Conservation (phyloP, 2,888 invertebrate species). For the Perizoma affinitatum region DNA sequence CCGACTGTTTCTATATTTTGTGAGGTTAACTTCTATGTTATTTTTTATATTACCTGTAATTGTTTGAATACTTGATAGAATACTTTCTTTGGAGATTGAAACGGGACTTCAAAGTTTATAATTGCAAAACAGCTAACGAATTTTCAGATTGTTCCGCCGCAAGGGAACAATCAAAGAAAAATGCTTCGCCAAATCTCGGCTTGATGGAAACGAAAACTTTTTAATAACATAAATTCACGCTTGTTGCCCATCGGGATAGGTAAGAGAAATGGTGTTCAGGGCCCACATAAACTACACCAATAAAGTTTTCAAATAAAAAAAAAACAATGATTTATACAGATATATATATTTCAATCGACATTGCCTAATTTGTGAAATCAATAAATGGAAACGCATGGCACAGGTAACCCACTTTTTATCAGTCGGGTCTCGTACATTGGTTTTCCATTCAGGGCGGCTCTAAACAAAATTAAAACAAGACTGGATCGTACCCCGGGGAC, state of each 20-base stretch:
- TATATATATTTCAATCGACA: conserved; percentile 10
- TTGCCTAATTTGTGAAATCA: conserved; percentile 8
- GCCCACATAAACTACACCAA: too few species aligned
- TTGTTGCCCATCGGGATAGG: not conserved
- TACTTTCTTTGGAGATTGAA: conserved; percentile 18
- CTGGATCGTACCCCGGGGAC: conserved; percentile 47
- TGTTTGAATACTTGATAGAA: conserved; percentile 13
- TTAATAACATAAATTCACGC: conserved; percentile 1
- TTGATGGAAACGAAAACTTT: conserved; percentile 8
- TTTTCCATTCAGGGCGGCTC: conserved; percentile 48
- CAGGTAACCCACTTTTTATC: conserved; percentile 35
- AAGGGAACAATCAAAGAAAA: conserved; percentile 23
- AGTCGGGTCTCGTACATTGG: conserved; percentile 42
- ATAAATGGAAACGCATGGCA: conserved; percentile 15
- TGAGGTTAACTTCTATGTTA: conserved; percentile 7
- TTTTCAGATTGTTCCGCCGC: conserved; percentile 14
- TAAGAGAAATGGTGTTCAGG: not conserved
- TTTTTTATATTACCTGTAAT: too few species aligned
- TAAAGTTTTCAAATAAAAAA: too few species aligned
- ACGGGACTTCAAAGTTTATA: conserved; percentile 16
- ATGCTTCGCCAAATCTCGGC: conserved; percentile 17
- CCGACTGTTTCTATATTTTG: not conserved
- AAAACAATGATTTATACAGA: not conserved
- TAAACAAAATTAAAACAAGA: conserved; percentile 52
- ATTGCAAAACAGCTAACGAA: conserved; percentile 24